Conservation (phyloP, 2,113 vertebrate genomes). For the Rhabdomys dilectus region DNA sequence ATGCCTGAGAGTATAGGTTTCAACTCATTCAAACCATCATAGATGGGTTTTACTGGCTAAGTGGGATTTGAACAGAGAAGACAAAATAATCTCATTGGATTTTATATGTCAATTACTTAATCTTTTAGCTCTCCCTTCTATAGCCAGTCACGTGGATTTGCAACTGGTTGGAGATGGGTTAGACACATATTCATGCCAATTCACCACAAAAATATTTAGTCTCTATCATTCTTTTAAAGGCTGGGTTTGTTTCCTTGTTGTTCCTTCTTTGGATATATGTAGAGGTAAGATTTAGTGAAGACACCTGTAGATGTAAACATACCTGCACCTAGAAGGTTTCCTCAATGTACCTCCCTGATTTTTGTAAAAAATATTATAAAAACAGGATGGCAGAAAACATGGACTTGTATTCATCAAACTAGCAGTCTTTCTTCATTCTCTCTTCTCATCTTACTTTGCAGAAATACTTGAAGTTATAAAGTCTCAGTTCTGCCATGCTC, state of each 20-base stretch:
- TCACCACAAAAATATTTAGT: conserved; percentile 15
- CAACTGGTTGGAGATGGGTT: conserved; percentile 43
- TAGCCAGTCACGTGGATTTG: conserved; percentile 57
- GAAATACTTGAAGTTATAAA: accelerated
- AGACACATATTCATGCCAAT: conserved; percentile 56
- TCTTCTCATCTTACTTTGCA: neutral
- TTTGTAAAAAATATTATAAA: neutral
- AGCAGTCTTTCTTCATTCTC: neutral
- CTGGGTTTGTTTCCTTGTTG: conserved; percentile 27
- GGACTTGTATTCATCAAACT: accelerated
- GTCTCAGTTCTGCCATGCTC: neutral
- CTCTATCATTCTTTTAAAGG: neutral
- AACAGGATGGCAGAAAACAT: neutral
- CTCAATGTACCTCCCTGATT: neutral
- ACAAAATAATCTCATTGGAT: conserved; percentile 59
- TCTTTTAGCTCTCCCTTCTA: conserved; percentile 39
- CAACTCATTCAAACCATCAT: neutral
- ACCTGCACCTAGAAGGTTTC: neutral
- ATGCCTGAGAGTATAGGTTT: neutral
- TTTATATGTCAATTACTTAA: conserved; percentile 47
- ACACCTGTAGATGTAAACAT: too few relatives aligned
- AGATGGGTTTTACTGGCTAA: conserved; percentile 65
- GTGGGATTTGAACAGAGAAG: conserved; percentile 69
- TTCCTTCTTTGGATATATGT: neutral
- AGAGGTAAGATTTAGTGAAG: too few relatives aligned